Conservation (phyloP, 2,113 vertebrate genomes). For the Etia nguti region DNA sequence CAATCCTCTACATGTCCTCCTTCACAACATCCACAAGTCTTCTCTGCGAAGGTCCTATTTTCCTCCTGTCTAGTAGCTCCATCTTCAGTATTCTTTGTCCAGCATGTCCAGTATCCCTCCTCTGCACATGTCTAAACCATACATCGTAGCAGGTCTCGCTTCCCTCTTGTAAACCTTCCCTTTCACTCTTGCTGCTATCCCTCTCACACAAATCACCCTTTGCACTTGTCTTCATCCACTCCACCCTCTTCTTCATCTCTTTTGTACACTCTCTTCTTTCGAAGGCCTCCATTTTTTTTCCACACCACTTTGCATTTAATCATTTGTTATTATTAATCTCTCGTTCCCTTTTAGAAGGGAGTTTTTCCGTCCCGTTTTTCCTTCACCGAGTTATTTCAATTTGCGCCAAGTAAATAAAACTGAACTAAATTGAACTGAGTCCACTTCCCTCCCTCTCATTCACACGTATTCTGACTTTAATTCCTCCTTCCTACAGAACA, state of each 20-base stretch:
- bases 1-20: neutral
- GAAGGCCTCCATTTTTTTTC: neutral
- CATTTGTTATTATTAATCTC: neutral
- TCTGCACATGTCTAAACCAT: neutral
- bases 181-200: neutral
- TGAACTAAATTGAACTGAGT: neutral
- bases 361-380: neutral
- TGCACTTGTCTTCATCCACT: neutral
- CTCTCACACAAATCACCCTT: fast-evolving
- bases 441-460: neutral
- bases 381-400: neutral
- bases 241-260: neutral
- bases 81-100: neutral
- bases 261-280: neutral
- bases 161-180: neutral
- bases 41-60: neutral
- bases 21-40: neutral
- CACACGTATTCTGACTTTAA: neutral
- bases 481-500: neutral
- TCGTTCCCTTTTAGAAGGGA: neutral
- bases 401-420: neutral
- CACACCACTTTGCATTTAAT: neutral
- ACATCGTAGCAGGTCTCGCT: neutral
- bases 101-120: neutral
- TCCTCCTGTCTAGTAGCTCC: neutral